These are phyloP conservation scores for Denticeps clupeoides DNA, from an alignment of 2,797 vertebrate species.

Conservation along the genomic window DNA sequence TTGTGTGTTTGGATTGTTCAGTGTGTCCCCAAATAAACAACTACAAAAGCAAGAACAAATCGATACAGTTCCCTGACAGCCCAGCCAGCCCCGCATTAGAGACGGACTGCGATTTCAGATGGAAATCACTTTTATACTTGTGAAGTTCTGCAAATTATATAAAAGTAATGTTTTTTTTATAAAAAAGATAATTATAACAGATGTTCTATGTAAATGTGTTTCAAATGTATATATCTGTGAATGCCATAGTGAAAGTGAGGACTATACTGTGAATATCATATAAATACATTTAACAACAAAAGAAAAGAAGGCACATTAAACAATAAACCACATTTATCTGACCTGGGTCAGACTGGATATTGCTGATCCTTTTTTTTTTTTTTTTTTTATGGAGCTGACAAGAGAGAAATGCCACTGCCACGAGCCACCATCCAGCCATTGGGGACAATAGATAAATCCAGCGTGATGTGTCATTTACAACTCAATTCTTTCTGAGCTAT, in stretches of 20 bases:
- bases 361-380: constrained; percentile 53
- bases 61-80: too few relatives aligned
- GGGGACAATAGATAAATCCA: too few relatives aligned
- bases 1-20: too few relatives aligned
- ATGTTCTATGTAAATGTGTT: constrained; percentile 54
- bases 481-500: too few relatives aligned
- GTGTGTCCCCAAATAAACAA: too few relatives aligned
- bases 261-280: constrained; percentile 33
- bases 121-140: constrained; percentile 61
- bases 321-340: constrained; percentile 36
- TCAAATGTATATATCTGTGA: constrained; percentile 62
- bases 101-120: constrained; percentile 44
- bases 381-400: constrained; percentile 63
- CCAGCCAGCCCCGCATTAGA: constrained; percentile 15
- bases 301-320: constrained; percentile 9
- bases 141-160: constrained; percentile 53
- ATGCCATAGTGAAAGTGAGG: constrained; percentile 54
- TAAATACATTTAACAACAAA: constrained; percentile 16
- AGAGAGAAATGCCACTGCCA: too few relatives aligned
- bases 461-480: too few relatives aligned
- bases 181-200: constrained; percentile 19
- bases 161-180: constrained; percentile 46
- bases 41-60: too few relatives aligned
- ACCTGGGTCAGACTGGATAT: constrained; percentile 60
- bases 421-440: too few relatives aligned